Evolutionary conservation across 2,113 vertebrate genomes (phyloP).

Genomic region (Candoia aspera): DNA sequence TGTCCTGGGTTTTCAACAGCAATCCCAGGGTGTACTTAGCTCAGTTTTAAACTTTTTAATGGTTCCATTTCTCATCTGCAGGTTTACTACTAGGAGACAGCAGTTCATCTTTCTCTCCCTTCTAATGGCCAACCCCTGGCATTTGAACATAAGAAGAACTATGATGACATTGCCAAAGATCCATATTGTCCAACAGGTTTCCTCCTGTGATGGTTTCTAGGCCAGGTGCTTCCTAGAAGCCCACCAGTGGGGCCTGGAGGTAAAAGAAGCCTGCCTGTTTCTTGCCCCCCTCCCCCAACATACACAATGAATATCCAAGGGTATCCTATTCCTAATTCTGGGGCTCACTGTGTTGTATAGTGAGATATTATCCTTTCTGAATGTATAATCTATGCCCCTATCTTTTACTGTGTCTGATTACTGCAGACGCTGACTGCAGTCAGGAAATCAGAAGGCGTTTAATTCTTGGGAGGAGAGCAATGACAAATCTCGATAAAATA

Average conservation of each 20-base stretch:
- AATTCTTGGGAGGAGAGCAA: too few relatives aligned
- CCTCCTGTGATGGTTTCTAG: neutral
- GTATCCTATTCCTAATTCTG: neutral
- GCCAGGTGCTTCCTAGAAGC: neutral
- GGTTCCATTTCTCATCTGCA: neutral
- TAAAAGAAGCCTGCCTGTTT: neutral
- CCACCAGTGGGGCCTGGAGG: neutral
- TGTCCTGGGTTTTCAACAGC: neutral
- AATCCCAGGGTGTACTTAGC: neutral
- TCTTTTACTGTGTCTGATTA: too few relatives aligned
- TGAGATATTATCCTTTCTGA: too few relatives aligned
- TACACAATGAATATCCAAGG: neutral
- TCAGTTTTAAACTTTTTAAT: neutral
- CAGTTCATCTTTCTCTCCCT: neutral
- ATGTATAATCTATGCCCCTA: neutral
- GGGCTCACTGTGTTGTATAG: too few relatives aligned
- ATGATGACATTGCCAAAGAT: neutral
- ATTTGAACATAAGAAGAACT: neutral
- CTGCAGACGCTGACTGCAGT: too few relatives aligned
- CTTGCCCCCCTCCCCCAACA: neutral
- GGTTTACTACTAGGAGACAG: neutral
- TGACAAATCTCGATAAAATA: too few relatives aligned
- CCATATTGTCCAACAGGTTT: neutral
- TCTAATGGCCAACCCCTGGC: neutral
- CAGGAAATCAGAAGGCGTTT: too few relatives aligned